Conservation (phyloP, 2,797 vertebrate genomes). For the Adelosebastes latens region DNA sequence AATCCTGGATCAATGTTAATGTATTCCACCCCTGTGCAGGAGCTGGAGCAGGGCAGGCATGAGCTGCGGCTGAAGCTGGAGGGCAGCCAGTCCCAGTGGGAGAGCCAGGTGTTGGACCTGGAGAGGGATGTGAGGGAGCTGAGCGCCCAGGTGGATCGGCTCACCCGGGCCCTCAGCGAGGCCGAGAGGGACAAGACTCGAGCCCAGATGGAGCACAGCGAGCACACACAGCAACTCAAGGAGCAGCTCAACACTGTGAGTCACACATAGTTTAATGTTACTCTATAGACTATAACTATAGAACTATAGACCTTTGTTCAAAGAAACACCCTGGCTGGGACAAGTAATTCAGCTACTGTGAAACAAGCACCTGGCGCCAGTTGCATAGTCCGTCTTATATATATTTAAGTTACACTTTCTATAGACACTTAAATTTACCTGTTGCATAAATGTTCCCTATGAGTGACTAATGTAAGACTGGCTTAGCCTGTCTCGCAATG, state of each 20-base stretch:
- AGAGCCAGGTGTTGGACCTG: conserved; percentile 84
- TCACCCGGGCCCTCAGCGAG: conserved; percentile 68
- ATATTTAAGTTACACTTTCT: too few species aligned
- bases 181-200: conserved; percentile 74
- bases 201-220: conserved; percentile 67
- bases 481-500: too few species aligned
- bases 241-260: conserved; percentile 83
- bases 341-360: conserved; percentile 16
- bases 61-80: conserved; percentile 81
- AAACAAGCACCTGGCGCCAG: conserved; percentile 20
- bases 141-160: conserved; percentile 72
- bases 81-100: conserved; percentile 78
- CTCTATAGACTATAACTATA: not conserved
- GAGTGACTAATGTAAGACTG: too few species aligned
- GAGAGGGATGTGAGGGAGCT: conserved; percentile 81
- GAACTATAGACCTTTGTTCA: not conserved
- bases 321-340: not conserved
- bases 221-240: conserved; percentile 71
- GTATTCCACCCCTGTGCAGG: conserved; percentile 53
- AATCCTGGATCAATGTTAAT: not conserved
- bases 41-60: conserved; percentile 83
- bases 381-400: too few species aligned
- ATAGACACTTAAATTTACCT: too few species aligned
- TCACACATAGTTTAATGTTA: not conserved
- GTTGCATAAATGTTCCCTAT: too few species aligned